A percentile compares a stretch with the other conserved stretches of the same genome.
phyloP scores from a whole-genome alignment of 2,797 vertebrate genomes.

The Neosilurus hyrtlii region DNA sequence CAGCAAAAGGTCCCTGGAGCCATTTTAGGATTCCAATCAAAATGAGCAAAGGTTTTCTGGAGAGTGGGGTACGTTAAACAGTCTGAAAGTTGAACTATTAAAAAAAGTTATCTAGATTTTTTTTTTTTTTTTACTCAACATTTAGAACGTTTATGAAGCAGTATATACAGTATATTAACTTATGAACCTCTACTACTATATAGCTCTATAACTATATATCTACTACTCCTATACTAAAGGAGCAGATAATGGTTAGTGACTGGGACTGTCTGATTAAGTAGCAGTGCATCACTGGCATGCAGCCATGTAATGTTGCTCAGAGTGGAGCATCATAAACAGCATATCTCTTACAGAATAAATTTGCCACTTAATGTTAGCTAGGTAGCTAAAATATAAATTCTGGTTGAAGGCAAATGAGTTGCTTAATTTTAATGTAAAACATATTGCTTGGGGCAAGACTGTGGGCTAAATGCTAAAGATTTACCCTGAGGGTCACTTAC shows the following conservation, averaged over 20 bases:
- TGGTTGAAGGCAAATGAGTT: background rate
- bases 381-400: background rate
- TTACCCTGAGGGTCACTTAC: too few relatives aligned
- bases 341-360: background rate
- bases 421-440: background rate
- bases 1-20: slow-evolving; percentile 60
- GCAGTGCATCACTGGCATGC: background rate
- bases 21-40: slow-evolving; percentile 60
- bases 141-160: background rate
- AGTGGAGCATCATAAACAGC: background rate
- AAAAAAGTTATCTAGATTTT: slow-evolving; percentile 62
- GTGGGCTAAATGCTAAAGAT: background rate
- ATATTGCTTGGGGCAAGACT: background rate
- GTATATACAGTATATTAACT: background rate
- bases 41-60: slow-evolving; percentile 22
- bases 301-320: background rate
- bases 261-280: background rate
- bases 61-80: slow-evolving; percentile 24
- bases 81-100: slow-evolving; percentile 38
- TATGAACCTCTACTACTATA: background rate
- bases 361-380: background rate
- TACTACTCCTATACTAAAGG: too few relatives aligned
- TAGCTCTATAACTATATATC: too few relatives aligned
- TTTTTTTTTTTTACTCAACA: background rate
- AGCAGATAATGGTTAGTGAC: background rate